Evolutionary conservation across 1,140 invertebrate species (phyloP), one percentile per base, ranked within the genome.

Genomic region (Drosophila quadrilineata): DNA sequence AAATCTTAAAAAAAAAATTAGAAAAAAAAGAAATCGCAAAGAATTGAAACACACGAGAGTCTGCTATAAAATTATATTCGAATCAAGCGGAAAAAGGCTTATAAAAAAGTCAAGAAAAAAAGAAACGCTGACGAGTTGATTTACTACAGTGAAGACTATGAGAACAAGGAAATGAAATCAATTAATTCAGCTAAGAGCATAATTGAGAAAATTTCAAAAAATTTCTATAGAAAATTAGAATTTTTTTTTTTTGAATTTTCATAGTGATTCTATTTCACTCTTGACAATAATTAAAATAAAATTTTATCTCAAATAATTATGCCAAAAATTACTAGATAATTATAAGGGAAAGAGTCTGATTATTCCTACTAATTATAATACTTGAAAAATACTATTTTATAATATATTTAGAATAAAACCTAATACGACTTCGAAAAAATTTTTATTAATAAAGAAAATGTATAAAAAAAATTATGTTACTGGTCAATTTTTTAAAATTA

Each of bases 31-130:
- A n/a, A n/a, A n/a, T n/a, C n/a, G n/a, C n/a, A n/a, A n/a, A n/a
- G n/a, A n/a, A n/a, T n/a, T n/a, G n/a, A 46, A 41, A 49, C 14
- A 58, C 45, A n/a, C 40, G 10, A 64, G 28, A 36, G 12, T 8
- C 52, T 46, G 58, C 31, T 79, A 77, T 79, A 77, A 79, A 67
- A 75, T 64, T 77, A 63, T 77, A 77, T 73, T 73, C 59, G 53
- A 73, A 71, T 60, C 35, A 29, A 48, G 22, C 77, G 77, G 33
- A 21, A 63, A n/a, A 38, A 56, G 9, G 9, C 9, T 10, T 3
- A n/a, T 3, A 31, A 6, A 48, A 9, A 28, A 29, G n/a, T n/a
- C 12, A 60, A 24, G 3, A 24, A 24, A 45, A 31, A 33, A 17
- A 9, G 6, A 58, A 0, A 9, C 14, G 26, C 31, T 35, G 21